Percentiles rank a stretch among this genome's conserved stretches.
Conservation (phyloP, 1,140 invertebrate genomes). For the Pentalonia nigronervosa region DNA sequence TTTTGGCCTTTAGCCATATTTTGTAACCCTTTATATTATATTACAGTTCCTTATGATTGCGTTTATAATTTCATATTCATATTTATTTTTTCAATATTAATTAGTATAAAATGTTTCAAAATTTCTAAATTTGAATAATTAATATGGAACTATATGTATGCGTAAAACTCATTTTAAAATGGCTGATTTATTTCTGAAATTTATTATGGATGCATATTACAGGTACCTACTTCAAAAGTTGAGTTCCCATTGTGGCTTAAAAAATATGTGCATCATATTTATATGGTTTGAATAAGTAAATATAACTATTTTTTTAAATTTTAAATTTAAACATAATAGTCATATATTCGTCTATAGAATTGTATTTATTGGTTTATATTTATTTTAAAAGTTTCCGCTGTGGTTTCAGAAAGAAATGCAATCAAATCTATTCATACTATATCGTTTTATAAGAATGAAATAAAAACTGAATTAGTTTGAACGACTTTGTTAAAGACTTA, state of each 20-base stretch:
- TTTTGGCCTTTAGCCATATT: slow-evolving; percentile 47
- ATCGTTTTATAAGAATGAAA: background rate
- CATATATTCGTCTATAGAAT: background rate
- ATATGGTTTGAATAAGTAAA: background rate
- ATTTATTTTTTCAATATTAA: slow-evolving; percentile 28
- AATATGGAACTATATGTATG: background rate
- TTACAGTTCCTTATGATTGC: slow-evolving; percentile 9
- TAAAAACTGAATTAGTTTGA: background rate
- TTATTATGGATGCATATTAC: background rate
- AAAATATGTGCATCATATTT: background rate
- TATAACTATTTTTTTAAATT: background rate
- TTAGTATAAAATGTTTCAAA: background rate
- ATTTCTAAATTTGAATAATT: background rate
- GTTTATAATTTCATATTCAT: slow-evolving; percentile 5
- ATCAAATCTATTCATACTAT: too few relatives aligned
- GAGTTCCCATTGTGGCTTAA: background rate
- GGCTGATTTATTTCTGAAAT: background rate
- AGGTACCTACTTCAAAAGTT: background rate
- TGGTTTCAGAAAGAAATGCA: background rate
- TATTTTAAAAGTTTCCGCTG: background rate
- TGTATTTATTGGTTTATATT: background rate
- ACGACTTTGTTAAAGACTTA: background rate
- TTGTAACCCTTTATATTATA: slow-evolving; percentile 35
- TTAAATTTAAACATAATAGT: background rate
- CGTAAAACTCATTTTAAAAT: background rate